phyloP scores from a whole-genome alignment of 2,888 invertebrate genomes.

The Uropetala carovei region DNA sequence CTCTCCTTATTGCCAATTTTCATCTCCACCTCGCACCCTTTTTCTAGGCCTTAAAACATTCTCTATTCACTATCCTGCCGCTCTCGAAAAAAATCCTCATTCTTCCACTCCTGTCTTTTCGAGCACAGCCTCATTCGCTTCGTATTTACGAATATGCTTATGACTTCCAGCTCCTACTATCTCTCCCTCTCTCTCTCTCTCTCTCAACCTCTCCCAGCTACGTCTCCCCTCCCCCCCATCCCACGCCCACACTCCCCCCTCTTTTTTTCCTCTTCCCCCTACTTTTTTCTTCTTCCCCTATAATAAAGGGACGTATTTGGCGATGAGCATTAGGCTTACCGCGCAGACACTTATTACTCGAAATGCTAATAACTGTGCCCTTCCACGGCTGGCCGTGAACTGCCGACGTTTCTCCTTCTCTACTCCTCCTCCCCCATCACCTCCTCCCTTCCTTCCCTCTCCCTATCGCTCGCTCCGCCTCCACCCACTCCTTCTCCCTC shows the following conservation, averaged over 20 bases:
- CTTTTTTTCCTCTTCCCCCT: constrained; percentile 66
- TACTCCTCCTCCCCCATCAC: not conserved
- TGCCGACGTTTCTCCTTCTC: constrained; percentile 1
- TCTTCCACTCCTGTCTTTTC: constrained; percentile 50
- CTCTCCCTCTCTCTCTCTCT: constrained; percentile 55
- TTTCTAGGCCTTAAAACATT: constrained; percentile 74
- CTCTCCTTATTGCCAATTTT: constrained; percentile 68
- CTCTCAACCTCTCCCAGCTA: constrained; percentile 64
- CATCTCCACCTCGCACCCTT: constrained; percentile 69
- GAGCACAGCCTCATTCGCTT: constrained; percentile 72
- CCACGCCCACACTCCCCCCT: constrained; percentile 67
- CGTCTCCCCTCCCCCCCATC: constrained; percentile 44
- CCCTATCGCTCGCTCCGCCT: not conserved
- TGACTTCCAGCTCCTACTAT: constrained; percentile 72
- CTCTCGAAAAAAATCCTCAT: constrained; percentile 66
- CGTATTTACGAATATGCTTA: constrained; percentile 75
- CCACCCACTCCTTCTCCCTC: not conserved
- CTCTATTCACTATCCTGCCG: constrained; percentile 72
- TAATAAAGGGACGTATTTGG: constrained; percentile 59
- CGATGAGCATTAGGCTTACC: constrained; percentile 60
- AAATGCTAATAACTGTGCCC: constrained; percentile 64
- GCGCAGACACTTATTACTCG: constrained; percentile 56
- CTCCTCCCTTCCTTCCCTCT: not conserved
- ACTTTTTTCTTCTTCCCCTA: constrained; percentile 68
- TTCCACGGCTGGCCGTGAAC: constrained; percentile 56